Evolutionary conservation across 2,113 vertebrate genomes (phyloP).

Genomic region (Cyanoramphus novaezelandiae): DNA sequence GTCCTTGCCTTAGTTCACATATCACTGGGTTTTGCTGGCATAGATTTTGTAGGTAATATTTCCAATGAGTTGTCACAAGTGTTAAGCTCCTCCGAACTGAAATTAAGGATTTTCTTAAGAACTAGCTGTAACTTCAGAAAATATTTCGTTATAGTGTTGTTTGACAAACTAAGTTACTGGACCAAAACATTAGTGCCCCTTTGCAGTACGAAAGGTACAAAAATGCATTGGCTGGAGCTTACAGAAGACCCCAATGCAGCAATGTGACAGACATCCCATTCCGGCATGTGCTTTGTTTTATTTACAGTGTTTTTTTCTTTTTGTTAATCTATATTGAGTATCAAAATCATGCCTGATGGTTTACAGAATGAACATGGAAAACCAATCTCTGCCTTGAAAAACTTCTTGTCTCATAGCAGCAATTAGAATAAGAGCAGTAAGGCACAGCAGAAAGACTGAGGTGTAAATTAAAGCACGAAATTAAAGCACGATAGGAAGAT

Average conservation of each 20-base stretch:
- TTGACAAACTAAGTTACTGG: background rate
- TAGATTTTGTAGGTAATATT: slow-evolving; percentile 9
- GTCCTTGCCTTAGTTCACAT: background rate
- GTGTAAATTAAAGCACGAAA: background rate
- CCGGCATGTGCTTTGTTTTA: background rate
- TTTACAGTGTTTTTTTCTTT: background rate
- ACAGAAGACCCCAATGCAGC: background rate
- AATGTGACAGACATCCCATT: background rate
- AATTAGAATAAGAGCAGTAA: background rate
- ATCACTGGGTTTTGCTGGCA: background rate
- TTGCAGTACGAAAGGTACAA: background rate
- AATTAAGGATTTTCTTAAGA: background rate
- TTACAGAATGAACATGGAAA: background rate
- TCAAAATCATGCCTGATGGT: background rate
- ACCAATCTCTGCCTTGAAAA: background rate
- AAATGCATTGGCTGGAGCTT: background rate
- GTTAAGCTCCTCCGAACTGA: background rate
- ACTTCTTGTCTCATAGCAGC: background rate
- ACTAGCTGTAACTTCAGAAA: background rate
- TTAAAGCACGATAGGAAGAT: background rate
- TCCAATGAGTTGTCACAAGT: background rate
- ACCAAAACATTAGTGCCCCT: background rate
- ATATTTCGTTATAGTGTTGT: background rate
- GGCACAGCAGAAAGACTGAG: background rate
- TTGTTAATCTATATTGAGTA: background rate